Evolutionary conservation across 2,113 vertebrate species (phyloP).

Genomic region (Pluvianellus socialis): DNA sequence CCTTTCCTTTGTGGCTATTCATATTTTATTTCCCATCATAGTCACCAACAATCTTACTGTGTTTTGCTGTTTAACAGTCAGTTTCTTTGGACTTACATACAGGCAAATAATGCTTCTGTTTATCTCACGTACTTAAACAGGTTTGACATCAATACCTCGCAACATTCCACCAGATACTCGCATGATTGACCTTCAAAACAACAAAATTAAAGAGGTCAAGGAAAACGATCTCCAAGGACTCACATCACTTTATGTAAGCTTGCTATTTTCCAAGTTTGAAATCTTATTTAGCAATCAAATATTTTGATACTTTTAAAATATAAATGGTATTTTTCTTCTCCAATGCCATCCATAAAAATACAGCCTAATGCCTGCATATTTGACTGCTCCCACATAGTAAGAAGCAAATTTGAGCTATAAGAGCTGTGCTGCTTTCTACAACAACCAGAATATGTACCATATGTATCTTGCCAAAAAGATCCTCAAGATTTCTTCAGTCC

Average conservation of each 20-base stretch:
- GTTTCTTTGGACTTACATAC: not conserved
- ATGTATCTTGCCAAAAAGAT: not conserved
- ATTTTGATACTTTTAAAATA: not conserved
- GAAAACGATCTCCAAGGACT: constrained; percentile 94
- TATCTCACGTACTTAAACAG: constrained; percentile 68
- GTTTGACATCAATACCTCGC: constrained; percentile 86
- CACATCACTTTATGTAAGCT: constrained; percentile 85
- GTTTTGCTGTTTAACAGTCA: not conserved
- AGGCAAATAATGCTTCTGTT: not conserved
- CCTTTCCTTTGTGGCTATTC: not conserved
- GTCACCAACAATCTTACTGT: not conserved
- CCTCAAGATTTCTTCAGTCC: not conserved
- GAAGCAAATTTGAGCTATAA: not conserved
- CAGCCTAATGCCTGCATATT: not conserved
- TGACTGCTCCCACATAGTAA: not conserved
- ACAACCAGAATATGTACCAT: not conserved
- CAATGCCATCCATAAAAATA: not conserved
- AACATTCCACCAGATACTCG: constrained; percentile 89
- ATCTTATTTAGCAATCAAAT: not conserved
- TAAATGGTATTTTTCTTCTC: not conserved
- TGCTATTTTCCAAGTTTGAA: not conserved
- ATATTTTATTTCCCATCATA: not conserved
- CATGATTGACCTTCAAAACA: constrained; percentile 97
- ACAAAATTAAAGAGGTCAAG: constrained; percentile 95
- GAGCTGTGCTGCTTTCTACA: not conserved